A percentile compares a stretch with the other conserved stretches of the same genome.
phyloP scores from a whole-genome alignment of 2,113 vertebrate species.

The Dendropsophus ebraccatus region DNA sequence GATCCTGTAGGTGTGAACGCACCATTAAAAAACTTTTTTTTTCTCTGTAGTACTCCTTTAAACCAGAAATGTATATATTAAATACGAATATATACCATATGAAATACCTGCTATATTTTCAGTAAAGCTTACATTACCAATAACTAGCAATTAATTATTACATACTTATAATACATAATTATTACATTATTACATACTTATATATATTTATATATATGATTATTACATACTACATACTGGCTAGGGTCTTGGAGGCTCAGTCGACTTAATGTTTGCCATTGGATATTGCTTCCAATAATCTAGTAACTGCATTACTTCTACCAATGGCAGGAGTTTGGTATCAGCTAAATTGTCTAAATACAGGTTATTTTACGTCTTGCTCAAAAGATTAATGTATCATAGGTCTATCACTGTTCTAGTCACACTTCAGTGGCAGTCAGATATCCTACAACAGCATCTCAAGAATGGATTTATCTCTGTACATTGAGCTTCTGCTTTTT shows the following conservation, averaged over 20 bases:
- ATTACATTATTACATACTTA: too few species aligned
- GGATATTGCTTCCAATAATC: neutral
- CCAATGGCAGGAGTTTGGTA: neutral
- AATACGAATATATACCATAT: too few species aligned
- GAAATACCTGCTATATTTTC: too few species aligned
- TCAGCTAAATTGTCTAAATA: slow-evolving; percentile 10
- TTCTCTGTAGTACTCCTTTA: too few species aligned
- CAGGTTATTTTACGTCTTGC: slow-evolving; percentile 20
- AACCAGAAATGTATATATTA: too few species aligned
- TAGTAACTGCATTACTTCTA: neutral
- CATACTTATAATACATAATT: too few species aligned
- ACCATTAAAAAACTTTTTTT: too few species aligned
- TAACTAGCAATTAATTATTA: too few species aligned
- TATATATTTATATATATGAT: too few species aligned
- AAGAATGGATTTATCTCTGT: slow-evolving; percentile 67
- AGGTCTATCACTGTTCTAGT: slow-evolving; percentile 59
- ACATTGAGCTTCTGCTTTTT: slow-evolving; percentile 66
- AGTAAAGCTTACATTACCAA: too few species aligned
- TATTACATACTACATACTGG: too few species aligned
- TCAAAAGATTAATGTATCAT: slow-evolving; percentile 20
- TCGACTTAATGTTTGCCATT: neutral
- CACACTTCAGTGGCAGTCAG: slow-evolving; percentile 81
- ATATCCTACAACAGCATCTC: slow-evolving; percentile 75
- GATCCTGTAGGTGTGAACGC: too few species aligned
- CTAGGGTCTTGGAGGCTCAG: neutral